These are phyloP conservation scores for Lethenteron camtschaticum DNA, from an alignment of 2,113 vertebrate genomes.

Conservation along the genomic window DNA sequence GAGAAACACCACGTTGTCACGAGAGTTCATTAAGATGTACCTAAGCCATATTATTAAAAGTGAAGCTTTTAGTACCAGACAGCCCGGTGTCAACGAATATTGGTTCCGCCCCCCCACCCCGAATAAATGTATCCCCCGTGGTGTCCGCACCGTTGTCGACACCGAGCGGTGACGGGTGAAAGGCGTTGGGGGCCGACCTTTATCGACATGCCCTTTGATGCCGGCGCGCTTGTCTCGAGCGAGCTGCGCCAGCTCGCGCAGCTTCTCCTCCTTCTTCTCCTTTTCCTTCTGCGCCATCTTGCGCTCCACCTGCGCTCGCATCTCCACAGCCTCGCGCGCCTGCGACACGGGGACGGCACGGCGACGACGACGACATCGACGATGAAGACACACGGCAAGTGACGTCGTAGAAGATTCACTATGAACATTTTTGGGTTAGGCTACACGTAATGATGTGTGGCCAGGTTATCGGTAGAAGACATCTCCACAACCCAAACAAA, in stretches of 20 bases:
- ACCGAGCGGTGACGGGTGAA: no score
- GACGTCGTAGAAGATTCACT: neutral
- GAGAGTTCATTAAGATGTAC: no score
- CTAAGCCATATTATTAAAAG: no score
- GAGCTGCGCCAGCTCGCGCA: slow-evolving; percentile 82
- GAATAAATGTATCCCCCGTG: no score
- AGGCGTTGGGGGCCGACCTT: slow-evolving; percentile 27
- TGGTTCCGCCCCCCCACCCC: no score
- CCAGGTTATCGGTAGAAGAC: no score
- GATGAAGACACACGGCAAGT: neutral
- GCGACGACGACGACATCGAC: neutral
- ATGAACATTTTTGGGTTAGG: neutral
- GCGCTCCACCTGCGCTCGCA: slow-evolving; percentile 92
- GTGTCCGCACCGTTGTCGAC: no score
- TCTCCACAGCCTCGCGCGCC: slow-evolving; percentile 93
- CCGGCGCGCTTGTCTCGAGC: slow-evolving; percentile 81
- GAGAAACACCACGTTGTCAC: no score
- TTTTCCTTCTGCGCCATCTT: slow-evolving; percentile 99
- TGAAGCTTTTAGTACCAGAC: no score
- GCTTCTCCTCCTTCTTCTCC: slow-evolving; percentile 91
- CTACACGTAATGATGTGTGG: no score
- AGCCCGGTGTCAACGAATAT: no score
- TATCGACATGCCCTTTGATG: slow-evolving; percentile 78
- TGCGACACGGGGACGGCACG: slow-evolving; percentile 14
- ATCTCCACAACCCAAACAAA: no score